These are phyloP conservation scores for Epsilonema sp. DNA, from an alignment of 2,888 invertebrate species.

Conservation along the genomic window DNA sequence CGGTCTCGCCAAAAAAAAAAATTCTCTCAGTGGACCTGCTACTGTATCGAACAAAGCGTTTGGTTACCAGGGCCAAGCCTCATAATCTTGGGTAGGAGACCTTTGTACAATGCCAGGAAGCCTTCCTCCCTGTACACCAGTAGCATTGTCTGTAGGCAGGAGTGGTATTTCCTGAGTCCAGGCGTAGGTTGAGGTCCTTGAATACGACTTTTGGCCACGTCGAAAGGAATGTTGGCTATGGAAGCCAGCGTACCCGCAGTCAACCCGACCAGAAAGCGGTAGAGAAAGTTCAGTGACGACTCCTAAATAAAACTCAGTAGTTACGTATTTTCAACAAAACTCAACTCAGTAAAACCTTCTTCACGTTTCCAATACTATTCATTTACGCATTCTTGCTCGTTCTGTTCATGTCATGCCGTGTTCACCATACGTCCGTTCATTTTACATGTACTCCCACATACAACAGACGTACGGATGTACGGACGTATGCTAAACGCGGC, in stretches of 20 bases:
- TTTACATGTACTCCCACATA: too few relatives aligned
- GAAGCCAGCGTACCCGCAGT: slow-evolving; percentile 67
- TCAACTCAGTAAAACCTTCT: too few relatives aligned
- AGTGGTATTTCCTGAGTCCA: slow-evolving; percentile 52
- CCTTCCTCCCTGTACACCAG: slow-evolving; percentile 70
- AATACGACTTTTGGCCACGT: slow-evolving; percentile 82
- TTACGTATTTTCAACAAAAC: too few relatives aligned
- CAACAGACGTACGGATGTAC: too few relatives aligned
- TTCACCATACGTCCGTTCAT: too few relatives aligned
- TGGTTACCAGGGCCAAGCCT: slow-evolving; percentile 56
- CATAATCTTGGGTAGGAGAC: slow-evolving; percentile 67
- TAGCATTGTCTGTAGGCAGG: slow-evolving; percentile 49
- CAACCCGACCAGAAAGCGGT: slow-evolving; percentile 54
- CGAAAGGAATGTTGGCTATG: slow-evolving; percentile 75
- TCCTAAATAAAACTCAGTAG: slow-evolving; percentile 17
- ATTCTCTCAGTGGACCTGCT: too few relatives aligned
- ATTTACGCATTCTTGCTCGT: too few relatives aligned
- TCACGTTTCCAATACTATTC: too few relatives aligned
- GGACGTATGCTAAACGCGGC: too few relatives aligned
- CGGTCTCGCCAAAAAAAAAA: too few relatives aligned
- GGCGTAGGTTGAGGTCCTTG: slow-evolving; percentile 66
- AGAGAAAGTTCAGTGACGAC: slow-evolving; percentile 22
- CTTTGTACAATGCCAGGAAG: slow-evolving; percentile 69
- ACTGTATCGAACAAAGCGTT: too few relatives aligned
- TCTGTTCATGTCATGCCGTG: too few relatives aligned